Conservation (phyloP, 2,888 invertebrate species). For the Eristalis pertinax region DNA sequence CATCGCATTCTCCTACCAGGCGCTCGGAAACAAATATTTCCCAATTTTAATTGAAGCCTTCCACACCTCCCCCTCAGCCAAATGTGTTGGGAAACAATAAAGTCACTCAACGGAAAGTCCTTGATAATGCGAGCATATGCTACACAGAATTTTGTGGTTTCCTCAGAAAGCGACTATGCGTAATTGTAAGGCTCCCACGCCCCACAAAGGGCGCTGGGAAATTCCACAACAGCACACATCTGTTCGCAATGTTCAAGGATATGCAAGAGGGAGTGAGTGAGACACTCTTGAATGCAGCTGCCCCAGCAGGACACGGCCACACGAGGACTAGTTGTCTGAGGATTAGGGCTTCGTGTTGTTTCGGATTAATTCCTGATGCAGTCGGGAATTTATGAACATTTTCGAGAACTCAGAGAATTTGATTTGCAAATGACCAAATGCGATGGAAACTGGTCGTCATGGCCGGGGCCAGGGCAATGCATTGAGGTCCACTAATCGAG, state of each 20-base stretch:
- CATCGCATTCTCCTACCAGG: no score
- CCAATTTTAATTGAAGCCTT: neutral
- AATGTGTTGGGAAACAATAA: neutral
- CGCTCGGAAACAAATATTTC: neutral
- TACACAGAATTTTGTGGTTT: constrained; percentile 15
- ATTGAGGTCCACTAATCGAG: neutral
- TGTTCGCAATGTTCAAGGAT: neutral
- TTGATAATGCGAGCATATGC: neutral
- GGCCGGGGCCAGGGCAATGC: neutral
- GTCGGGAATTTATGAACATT: neutral
- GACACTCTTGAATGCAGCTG: no score
- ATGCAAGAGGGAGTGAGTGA: neutral
- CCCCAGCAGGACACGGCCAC: no score
- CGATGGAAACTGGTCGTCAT: neutral
- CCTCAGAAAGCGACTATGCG: constrained; percentile 33
- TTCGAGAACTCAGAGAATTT: neutral
- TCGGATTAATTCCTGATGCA: neutral
- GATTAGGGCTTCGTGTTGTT: neutral
- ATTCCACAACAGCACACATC: neutral
- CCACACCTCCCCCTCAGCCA: neutral
- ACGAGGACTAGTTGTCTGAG: neutral
- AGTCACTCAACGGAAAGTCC: neutral
- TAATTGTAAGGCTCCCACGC: constrained; percentile 3
- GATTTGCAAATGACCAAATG: neutral
- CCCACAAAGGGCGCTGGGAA: neutral